Percentiles rank a stretch among this genome's conserved stretches.
phyloP scores from a whole-genome alignment of 2,888 invertebrate genomes.

The Adelognathus sp. region DNA sequence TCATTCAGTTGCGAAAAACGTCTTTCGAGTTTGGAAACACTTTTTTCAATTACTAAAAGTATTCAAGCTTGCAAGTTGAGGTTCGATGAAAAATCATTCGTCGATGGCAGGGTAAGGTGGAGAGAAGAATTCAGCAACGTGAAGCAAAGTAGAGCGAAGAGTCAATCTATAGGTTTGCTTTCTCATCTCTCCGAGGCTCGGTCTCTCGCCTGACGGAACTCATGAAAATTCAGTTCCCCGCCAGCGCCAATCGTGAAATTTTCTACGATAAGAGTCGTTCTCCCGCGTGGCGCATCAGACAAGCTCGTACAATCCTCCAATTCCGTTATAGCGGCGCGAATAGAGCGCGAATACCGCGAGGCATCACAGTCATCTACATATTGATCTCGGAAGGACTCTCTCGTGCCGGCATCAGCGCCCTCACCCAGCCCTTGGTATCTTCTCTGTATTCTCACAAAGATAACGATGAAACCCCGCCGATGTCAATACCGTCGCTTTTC shows the following conservation, averaged over 20 bases:
- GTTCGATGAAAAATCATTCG: no score
- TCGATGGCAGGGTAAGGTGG: background rate
- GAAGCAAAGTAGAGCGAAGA: conserved; percentile 45
- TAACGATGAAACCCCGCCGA: background rate
- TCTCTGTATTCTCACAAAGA: background rate
- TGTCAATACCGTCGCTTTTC: conserved; percentile 18
- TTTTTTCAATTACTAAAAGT: no score
- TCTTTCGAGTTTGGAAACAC: no score
- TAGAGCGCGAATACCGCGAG: conserved; percentile 62
- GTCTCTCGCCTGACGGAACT: conserved; percentile 35
- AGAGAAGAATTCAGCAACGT: conserved; percentile 27
- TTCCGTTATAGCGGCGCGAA: conserved; percentile 74
- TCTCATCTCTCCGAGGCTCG: conserved; percentile 14
- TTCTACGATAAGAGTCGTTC: conserved; percentile 50
- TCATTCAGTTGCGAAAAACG: no score
- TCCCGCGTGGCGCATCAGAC: conserved; percentile 55
- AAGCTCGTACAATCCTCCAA: conserved; percentile 66
- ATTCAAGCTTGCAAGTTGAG: no score
- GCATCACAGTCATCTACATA: conserved; percentile 75
- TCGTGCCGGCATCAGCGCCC: conserved; percentile 16
- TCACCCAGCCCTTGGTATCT: conserved; percentile 17
- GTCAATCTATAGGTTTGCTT: conserved; percentile 30
- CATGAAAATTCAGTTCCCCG: conserved; percentile 57
- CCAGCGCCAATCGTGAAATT: conserved; percentile 44
- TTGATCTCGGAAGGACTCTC: conserved; percentile 71